Percentiles rank a stretch among this genome's conserved stretches.
Conservation (phyloP, 2,113 vertebrate species). For the Mohoua ochrocephala region DNA sequence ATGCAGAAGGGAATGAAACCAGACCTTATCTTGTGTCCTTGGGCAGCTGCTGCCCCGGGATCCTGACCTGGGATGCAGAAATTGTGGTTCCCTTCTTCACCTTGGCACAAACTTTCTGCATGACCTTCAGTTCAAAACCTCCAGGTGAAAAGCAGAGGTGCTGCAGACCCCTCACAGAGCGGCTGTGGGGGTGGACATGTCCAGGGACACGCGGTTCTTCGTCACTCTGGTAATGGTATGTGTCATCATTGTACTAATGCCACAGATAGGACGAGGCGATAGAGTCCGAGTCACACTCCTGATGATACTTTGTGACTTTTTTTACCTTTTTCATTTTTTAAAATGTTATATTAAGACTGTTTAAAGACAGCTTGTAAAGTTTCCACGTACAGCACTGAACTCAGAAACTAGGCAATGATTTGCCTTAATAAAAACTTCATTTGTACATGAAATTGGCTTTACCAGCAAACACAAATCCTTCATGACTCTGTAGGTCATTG, state of each 20-base stretch:
- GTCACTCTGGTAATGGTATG: not conserved
- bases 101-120: not conserved
- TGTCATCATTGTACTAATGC: not conserved
- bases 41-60: not conserved
- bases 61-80: not conserved
- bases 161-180: no score
- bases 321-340: not conserved
- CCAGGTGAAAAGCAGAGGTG: not conserved
- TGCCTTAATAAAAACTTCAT: not conserved
- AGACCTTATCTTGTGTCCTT: not conserved
- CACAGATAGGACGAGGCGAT: not conserved
- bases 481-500: not conserved
- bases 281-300: not conserved
- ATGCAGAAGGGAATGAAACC: not conserved
- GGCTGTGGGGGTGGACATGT: not conserved
- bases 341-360: not conserved
- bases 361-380: not conserved
- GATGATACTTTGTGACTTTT: not conserved
- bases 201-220: rapidly evolving
- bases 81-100: not conserved
- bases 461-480: not conserved
- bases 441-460: not conserved
- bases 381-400: not conserved
- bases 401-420: not conserved
- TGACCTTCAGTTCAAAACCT: not conserved